Conservation (phyloP, 2,113 vertebrate genomes). For the Crocuta crocuta region DNA sequence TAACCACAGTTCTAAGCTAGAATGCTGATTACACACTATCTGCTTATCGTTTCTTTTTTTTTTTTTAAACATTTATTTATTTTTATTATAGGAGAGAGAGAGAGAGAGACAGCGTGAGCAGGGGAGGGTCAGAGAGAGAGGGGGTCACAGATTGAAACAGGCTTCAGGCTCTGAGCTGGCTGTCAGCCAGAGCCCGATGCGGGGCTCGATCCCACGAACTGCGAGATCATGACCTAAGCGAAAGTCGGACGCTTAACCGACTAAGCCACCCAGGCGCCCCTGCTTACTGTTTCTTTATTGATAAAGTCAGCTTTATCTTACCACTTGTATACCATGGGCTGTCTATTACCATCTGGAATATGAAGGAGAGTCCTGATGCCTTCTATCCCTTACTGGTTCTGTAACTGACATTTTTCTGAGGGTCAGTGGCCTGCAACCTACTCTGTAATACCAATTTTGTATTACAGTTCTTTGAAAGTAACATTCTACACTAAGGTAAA, state of each 20-base stretch:
- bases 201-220: too few relatives aligned
- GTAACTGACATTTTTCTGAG: not conserved
- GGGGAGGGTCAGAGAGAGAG: too few relatives aligned
- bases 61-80: too few relatives aligned
- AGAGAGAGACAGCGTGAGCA: too few relatives aligned
- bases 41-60: not conserved
- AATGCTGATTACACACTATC: not conserved
- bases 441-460: not conserved
- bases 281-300: not conserved
- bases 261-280: too few relatives aligned
- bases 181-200: too few relatives aligned
- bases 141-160: too few relatives aligned
- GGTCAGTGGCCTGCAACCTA: not conserved
- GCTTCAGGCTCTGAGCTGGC: too few relatives aligned
- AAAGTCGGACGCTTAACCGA: too few relatives aligned
- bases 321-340: not conserved
- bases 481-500: not conserved
- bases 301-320: not conserved
- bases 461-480: constrained; percentile 13
- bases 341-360: not conserved
- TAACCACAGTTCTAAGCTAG: not conserved
- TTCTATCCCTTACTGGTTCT: not conserved
- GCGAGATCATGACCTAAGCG: too few relatives aligned
- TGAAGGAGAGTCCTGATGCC: not conserved
- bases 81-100: too few relatives aligned